phyloP scores from a whole-genome alignment of 1,140 invertebrate genomes.

The Diachasma alloeum region DNA sequence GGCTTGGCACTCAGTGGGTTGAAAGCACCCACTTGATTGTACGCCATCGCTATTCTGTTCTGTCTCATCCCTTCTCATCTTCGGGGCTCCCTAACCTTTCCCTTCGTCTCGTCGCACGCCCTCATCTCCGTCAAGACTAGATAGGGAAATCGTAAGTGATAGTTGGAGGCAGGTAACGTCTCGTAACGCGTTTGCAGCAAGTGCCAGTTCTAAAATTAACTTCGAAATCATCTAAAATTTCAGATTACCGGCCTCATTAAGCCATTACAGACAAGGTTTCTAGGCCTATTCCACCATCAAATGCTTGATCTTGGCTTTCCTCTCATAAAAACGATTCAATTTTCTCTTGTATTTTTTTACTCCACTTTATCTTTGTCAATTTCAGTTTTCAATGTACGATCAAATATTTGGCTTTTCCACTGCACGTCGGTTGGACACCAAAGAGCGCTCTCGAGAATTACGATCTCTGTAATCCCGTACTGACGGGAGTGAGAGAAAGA shows the following conservation, averaged over 20 bases:
- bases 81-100: too few relatives aligned
- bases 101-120: too few relatives aligned
- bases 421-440: neutral
- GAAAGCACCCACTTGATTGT: neutral
- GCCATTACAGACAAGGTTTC: neutral
- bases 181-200: neutral
- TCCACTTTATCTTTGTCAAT: conserved; percentile 1
- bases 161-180: neutral
- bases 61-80: neutral
- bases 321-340: neutral
- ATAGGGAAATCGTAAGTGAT: conserved; percentile 6
- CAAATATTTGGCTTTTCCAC: neutral
- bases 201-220: too few relatives aligned
- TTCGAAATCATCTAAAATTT: neutral
- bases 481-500: neutral
- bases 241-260: too few relatives aligned
- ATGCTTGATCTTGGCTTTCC: neutral
- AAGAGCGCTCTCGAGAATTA: conserved; percentile 1
- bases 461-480: neutral
- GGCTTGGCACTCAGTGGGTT: conserved; percentile 5
- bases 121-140: neutral
- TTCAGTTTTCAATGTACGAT: conserved; percentile 10
- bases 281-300: too few relatives aligned
- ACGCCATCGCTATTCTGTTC: neutral
- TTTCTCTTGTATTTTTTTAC: conserved; percentile 1